Conservation (phyloP, 2,113 vertebrate genomes). For the Chloropsis cyanopogon region DNA sequence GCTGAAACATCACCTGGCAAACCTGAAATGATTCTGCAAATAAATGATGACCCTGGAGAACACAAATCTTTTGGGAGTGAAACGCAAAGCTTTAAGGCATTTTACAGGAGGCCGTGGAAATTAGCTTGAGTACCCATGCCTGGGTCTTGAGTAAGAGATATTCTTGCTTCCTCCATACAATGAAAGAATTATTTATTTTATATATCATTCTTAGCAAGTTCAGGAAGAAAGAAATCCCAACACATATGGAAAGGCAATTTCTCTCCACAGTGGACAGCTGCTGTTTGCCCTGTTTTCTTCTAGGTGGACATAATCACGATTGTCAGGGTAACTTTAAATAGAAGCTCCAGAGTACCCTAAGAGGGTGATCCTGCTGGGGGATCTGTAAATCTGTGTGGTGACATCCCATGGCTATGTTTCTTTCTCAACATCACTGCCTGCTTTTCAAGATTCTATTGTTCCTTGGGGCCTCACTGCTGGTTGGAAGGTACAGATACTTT, state of each 20-base stretch:
- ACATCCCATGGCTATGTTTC: neutral
- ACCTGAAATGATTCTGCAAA: neutral
- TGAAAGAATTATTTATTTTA: neutral
- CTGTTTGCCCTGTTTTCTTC: neutral
- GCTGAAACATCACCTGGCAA: neutral
- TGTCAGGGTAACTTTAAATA: neutral
- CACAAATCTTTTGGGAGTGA: neutral
- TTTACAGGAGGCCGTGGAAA: neutral
- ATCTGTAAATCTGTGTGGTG: neutral
- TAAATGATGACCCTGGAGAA: neutral
- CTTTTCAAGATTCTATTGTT: neutral
- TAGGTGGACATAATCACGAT: rapidly evolving
- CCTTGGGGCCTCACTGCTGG: neutral
- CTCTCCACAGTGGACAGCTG: neutral
- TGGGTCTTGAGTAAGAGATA: neutral
- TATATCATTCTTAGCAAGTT: neutral
- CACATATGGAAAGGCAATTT: neutral
- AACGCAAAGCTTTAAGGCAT: neutral
- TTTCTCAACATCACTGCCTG: neutral
- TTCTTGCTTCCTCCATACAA: neutral
- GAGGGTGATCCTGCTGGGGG: neutral
- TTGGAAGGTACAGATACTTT: neutral
- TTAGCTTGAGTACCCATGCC: neutral
- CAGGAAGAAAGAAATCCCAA: neutral
- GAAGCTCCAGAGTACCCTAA: neutral